A percentile compares a stretch with the other conserved stretches of the same genome.
phyloP scores from a whole-genome alignment of 1,140 invertebrate species.

The Drosophila paulistorum region DNA sequence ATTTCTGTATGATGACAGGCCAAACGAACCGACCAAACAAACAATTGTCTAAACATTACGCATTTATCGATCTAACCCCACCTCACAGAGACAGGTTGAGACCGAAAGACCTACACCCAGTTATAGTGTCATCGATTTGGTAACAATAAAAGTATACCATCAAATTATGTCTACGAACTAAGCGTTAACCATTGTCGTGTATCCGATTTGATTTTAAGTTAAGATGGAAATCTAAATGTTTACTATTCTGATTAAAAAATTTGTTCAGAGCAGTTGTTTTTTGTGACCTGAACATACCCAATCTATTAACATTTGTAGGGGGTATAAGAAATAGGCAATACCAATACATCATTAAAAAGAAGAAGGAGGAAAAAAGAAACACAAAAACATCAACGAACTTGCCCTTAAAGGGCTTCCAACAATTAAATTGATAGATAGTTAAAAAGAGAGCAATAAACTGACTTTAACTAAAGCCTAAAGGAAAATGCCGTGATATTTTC shows the following conservation, averaged over 20 bases:
- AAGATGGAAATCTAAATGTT: background rate
- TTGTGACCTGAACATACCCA: background rate
- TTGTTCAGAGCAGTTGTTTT: too few relatives aligned
- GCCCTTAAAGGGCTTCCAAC: slow-evolving; percentile 63
- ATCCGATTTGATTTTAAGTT: background rate
- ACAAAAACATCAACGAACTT: slow-evolving; percentile 57
- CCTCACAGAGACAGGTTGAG: background rate
- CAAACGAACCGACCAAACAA: slow-evolving; percentile 23
- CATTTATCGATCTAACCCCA: slow-evolving; percentile 57
- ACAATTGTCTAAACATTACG: slow-evolving; percentile 46
- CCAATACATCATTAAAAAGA: slow-evolving; percentile 45
- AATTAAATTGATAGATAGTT: slow-evolving; percentile 44
- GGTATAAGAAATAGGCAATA: background rate
- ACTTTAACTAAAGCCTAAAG: slow-evolving; percentile 41
- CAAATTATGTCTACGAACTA: slow-evolving; percentile 20
- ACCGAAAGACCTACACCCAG: slow-evolving; percentile 29
- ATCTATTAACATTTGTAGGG: too few relatives aligned
- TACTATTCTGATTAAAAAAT: too few relatives aligned
- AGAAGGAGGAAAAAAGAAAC: slow-evolving; percentile 3
- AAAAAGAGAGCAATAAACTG: slow-evolving; percentile 53
- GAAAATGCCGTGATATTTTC: slow-evolving; percentile 35
- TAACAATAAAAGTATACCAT: slow-evolving; percentile 33
- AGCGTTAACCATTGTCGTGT: background rate
- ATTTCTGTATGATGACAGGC: slow-evolving; percentile 40
- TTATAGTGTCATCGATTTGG: slow-evolving; percentile 59